Percentiles rank a stretch among this genome's conserved stretches.
Conservation (phyloP, 2,888 invertebrate genomes). For the Timandra comae region DNA sequence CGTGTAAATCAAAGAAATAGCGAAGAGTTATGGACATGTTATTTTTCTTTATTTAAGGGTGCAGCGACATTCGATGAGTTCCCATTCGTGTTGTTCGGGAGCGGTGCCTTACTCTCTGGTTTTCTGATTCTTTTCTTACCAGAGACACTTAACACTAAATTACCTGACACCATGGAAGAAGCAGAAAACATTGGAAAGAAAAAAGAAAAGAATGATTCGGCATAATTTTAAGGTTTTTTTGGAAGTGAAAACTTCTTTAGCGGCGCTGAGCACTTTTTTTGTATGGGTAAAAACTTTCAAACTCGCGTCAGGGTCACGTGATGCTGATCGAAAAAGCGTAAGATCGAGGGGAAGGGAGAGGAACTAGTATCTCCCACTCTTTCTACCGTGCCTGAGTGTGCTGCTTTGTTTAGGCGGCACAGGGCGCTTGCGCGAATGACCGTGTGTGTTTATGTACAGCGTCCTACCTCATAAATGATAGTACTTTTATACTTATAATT, state of each 20-base stretch:
- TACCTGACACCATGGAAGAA: slow-evolving; percentile 71
- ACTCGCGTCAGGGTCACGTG: too few relatives aligned
- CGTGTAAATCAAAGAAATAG: neutral
- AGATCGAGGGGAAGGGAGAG: too few relatives aligned
- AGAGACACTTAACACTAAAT: slow-evolving; percentile 62
- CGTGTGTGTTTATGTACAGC: too few relatives aligned
- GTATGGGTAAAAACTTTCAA: neutral
- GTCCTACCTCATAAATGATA: too few relatives aligned
- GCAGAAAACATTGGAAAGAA: slow-evolving; percentile 28
- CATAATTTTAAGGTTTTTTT: neutral
- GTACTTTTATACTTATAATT: too few relatives aligned
- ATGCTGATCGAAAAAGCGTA: too few relatives aligned
- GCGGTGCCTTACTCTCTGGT: slow-evolving; percentile 32
- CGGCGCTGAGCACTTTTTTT: too few relatives aligned
- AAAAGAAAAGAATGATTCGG: neutral
- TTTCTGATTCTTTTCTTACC: slow-evolving; percentile 61
- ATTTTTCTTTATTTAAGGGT: neutral
- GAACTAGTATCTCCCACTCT: too few relatives aligned
- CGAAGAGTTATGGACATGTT: neutral
- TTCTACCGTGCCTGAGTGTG: too few relatives aligned
- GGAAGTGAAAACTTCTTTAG: too few relatives aligned
- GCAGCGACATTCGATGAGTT: slow-evolving; percentile 11
- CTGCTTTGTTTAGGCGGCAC: too few relatives aligned
- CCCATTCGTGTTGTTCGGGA: slow-evolving; percentile 68
- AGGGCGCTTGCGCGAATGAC: too few relatives aligned